Evolutionary conservation across 2,113 vertebrate species (phyloP).

Genomic region (Podilymbus podiceps): DNA sequence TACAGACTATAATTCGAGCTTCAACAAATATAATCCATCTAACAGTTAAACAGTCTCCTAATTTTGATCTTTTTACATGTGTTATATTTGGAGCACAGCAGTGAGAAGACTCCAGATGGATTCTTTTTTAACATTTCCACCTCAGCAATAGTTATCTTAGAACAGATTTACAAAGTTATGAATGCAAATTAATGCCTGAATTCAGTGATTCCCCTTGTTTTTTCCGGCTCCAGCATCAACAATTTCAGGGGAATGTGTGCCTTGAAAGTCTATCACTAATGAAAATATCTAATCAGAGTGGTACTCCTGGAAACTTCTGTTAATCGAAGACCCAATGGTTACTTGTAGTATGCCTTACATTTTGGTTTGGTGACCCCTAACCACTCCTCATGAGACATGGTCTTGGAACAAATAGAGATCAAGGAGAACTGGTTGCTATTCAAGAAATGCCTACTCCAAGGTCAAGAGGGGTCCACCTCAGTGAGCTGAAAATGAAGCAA

Average conservation of each 20-base stretch:
- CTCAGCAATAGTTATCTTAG: background rate
- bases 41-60: background rate
- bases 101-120: background rate
- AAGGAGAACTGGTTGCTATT: background rate
- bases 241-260: background rate
- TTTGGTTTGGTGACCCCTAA: background rate
- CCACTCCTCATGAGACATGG: accelerated
- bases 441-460: background rate
- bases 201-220: background rate
- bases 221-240: background rate
- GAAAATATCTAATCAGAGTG: background rate
- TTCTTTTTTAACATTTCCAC: background rate
- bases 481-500: background rate
- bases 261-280: background rate
- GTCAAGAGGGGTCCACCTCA: background rate
- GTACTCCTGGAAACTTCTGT: background rate
- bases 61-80: background rate
- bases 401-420: background rate
- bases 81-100: conserved; percentile 9
- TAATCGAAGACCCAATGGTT: background rate
- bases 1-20: conserved; percentile 13
- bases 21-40: conserved; percentile 27
- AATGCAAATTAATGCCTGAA: background rate
- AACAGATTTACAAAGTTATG: background rate
- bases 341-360: background rate